Base-by-base conservation (phyloP, 2,888 invertebrate species). In the Nebria brevicollis region DNA sequence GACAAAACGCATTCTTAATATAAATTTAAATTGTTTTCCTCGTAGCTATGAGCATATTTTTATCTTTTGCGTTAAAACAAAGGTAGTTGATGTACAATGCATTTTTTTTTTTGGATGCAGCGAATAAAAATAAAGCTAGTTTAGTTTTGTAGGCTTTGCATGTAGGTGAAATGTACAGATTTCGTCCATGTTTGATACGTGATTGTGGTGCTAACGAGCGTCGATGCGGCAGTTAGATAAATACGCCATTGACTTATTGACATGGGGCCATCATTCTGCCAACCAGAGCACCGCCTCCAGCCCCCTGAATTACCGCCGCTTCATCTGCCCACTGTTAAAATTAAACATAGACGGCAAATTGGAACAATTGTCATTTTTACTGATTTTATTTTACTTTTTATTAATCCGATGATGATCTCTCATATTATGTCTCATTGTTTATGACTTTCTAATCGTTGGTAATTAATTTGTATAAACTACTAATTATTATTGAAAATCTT, bases 161-260 rank as follows among this genome's bases (percentile, higher is more conserved):
- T 78, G 73, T 73, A 78, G 73, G 34, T 41, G 42, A 41, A 66
- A 78, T 73, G 78, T 73, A 64, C 73, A 73, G 78, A 78, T 78
- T 78, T 78, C 78, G 78, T 78, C 68, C 77, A 34, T 70, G 68
- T n/a, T 42, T 13, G 66, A 68, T 70, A 78, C 78, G 78, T 78
- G 78, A 78, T 78, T 78, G 64, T 72, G 25, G 78, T 78, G 78
- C 73, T 78, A 78, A 78, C 72, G 41, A 78, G 73, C 15, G 65
- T 34, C 66, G 78, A 78, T 78, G 78, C 78, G 78, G 73, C 66
- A 73, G 78, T 78, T 78, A 78, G 78, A 78, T 78, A 78, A 78
- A 78, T 73, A 73, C 73, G 65, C 73, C 78, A 78, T 73, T 78
- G 78, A 78, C 78, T 78, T 78, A 78, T 78, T 78, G 78, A 70